Evolutionary conservation across 2,113 vertebrate genomes (phyloP), one percentile per base, ranked within the genome.

Genomic region (Eolophus roseicapilla): DNA sequence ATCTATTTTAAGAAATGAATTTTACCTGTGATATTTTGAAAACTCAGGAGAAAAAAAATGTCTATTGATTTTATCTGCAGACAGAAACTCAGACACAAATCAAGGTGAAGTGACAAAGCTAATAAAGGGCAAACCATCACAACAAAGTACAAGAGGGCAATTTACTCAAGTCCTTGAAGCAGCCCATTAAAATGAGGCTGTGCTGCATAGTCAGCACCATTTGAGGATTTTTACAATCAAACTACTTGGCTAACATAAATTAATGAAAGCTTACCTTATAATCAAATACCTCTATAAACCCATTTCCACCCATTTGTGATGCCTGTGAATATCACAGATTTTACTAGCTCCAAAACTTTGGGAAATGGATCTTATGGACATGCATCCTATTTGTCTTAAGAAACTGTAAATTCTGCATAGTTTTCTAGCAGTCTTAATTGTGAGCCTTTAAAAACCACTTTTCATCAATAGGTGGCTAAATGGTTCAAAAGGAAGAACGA

Each of bases 31-130:
- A 70, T 67, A 47, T 46, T 78, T 84, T 64, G 57, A 84, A 93
- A 94, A n/a, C 46, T 64, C 70, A 78, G 49, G 17, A 67, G 67
- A 68, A 88, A 88, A 79, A 27, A 25, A 35, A 83, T 39, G 13
- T 20, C 74, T 67, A 84, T 87, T 87, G 64, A 93, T 93, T 93
- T 94, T 84, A 63, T 87, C 69, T 57, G 81, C 64, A 77, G 68
- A 84, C 17, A 41, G 79, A 86, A 93, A 87, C 23, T 87, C 60
- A 75, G 77, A 82, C 85, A 89, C 39, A 84, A 91, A 79, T 52
- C 85, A 91, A 87, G 71, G 78, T 78, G 60, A 82, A 86, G 76
- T 29, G 55, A 74, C 79, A 83, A 76, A 86, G 73, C 53, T 53
- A 75, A 57, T 65, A 87, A 87, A 84, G 24, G 53, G 15, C 52